Percentiles rank a stretch among this genome's conserved stretches.
phyloP scores from a whole-genome alignment of 2,888 invertebrate genomes.

The Chorisops tibialis region DNA sequence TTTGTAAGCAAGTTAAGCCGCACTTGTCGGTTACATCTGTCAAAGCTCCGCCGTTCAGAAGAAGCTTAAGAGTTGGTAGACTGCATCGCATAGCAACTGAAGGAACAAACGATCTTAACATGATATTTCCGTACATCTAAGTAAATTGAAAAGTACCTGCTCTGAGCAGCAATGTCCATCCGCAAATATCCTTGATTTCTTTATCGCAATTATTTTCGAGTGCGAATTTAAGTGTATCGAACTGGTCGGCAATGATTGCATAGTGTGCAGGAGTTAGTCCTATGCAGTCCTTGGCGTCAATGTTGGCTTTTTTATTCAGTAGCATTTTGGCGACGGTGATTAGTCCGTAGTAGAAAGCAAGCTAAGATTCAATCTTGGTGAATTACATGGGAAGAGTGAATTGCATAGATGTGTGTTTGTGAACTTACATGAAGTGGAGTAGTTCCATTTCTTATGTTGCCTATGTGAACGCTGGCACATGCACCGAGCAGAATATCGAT shows the following conservation, averaged over 20 bases:
- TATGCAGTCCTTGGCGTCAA: slow-evolving; percentile 46
- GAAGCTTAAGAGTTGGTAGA: slow-evolving; percentile 44
- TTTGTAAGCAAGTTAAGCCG: slow-evolving; percentile 42
- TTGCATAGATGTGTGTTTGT: not conserved
- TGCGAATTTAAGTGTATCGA: slow-evolving; percentile 47
- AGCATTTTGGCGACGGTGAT: slow-evolving; percentile 47
- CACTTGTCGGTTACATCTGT: slow-evolving; percentile 40
- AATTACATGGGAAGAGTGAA: not conserved
- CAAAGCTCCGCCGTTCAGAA: slow-evolving; percentile 44
- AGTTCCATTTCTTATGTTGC: slow-evolving; percentile 44
- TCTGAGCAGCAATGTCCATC: slow-evolving; percentile 48
- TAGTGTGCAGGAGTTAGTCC: slow-evolving; percentile 49
- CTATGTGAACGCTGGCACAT: slow-evolving; percentile 45
- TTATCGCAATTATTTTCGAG: slow-evolving; percentile 45
- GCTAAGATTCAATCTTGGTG: slow-evolving; percentile 36
- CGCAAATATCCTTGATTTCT: slow-evolving; percentile 45
- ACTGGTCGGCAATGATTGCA: slow-evolving; percentile 49
- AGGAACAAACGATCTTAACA: not conserved
- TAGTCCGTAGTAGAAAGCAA: slow-evolving; percentile 49
- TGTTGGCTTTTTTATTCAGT: slow-evolving; percentile 47
- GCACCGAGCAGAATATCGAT: slow-evolving; percentile 46
- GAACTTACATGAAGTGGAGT: slow-evolving; percentile 48
- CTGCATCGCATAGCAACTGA: slow-evolving; percentile 46
- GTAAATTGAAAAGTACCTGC: slow-evolving; percentile 41
- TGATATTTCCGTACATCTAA: not conserved